Percentiles rank a stretch among this genome's conserved stretches.
Conservation (phyloP, 2,888 invertebrate genomes). For the Sphecodes monilicornis region DNA sequence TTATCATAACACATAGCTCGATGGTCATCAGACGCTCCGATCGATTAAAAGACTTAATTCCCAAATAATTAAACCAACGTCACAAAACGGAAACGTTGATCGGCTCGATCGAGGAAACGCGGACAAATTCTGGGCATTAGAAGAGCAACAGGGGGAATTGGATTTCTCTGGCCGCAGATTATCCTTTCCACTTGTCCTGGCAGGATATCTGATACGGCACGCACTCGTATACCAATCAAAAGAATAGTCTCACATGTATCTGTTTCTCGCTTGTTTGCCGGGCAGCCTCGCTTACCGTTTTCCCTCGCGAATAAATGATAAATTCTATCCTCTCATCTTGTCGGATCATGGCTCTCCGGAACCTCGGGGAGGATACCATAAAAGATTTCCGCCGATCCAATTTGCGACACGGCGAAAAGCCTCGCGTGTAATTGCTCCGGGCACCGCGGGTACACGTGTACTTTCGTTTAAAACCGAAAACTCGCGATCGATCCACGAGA, state of each 20-base stretch:
- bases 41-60: not conserved
- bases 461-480: not conserved
- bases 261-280: not conserved
- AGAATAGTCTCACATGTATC: not conserved
- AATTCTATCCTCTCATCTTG: not conserved
- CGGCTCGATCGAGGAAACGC: constrained; percentile 13
- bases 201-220: constrained; percentile 21
- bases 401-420: not conserved
- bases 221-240: constrained; percentile 12
- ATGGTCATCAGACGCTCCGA: not conserved
- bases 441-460: not conserved
- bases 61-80: not conserved
- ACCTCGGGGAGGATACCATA: constrained; percentile 30
- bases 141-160: constrained; percentile 40
- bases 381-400: constrained; percentile 18
- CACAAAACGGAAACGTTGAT: not conserved
- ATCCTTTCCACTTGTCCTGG: constrained; percentile 24
- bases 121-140: constrained; percentile 29
- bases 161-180: constrained; percentile 50
- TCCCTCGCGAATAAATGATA: not conserved
- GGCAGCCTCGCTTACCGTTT: not conserved
- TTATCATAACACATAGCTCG: not conserved
- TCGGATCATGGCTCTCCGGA: not conserved
- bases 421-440: not conserved
- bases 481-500: not conserved